Conservation (phyloP, 1,140 invertebrate species). For the Charaxes varanes region DNA sequence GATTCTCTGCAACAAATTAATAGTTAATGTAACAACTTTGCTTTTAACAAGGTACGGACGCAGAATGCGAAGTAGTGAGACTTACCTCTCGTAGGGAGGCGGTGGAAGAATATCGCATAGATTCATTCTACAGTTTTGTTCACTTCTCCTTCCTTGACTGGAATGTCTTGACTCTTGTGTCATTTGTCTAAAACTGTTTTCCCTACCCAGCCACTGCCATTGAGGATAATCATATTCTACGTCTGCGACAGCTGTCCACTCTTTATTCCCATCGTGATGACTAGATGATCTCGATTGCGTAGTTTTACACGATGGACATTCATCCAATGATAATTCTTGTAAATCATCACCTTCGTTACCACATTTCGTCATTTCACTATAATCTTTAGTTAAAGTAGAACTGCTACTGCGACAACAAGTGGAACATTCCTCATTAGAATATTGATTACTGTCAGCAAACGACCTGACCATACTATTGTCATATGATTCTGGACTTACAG, state of each 20-base stretch:
- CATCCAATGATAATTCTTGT: constrained; percentile 60
- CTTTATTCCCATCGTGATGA: constrained; percentile 58
- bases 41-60: too few relatives aligned
- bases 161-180: constrained; percentile 46
- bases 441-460: constrained; percentile 62
- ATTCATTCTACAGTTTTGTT: constrained; percentile 66
- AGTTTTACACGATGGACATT: constrained; percentile 65
- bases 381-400: constrained; percentile 65
- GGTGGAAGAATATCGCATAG: constrained; percentile 64
- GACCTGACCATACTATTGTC: constrained; percentile 65
- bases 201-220: constrained; percentile 64
- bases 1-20: constrained; percentile 51
- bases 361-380: constrained; percentile 70
- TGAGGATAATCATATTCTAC: constrained; percentile 68
- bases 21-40: not conserved
- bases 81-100: constrained; percentile 64
- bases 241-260: constrained; percentile 62
- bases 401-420: constrained; percentile 66
- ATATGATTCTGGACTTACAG: constrained; percentile 59
- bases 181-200: constrained; percentile 59
- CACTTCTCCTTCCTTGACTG: constrained; percentile 40
- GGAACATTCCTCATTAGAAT: constrained; percentile 66
- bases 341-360: constrained; percentile 52
- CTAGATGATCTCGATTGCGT: constrained; percentile 61
- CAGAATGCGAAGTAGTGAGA: too few relatives aligned